These are phyloP conservation scores for Dendroctonus valens DNA, from an alignment of 1,140 invertebrate species.

Conservation along the genomic window DNA sequence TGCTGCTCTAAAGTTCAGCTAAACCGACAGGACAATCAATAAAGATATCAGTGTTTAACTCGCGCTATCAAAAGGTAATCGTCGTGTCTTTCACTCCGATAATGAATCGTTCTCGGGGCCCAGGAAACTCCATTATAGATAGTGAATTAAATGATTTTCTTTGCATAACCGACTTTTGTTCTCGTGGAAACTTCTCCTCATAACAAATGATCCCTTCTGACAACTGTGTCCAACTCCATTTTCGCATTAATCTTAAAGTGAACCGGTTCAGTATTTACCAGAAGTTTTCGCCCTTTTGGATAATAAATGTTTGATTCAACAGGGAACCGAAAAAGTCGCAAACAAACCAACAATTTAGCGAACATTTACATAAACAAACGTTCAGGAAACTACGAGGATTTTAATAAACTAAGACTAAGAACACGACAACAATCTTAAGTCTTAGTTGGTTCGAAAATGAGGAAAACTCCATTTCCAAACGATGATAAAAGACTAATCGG, in stretches of 20 bases:
- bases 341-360: neutral
- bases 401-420: no score
- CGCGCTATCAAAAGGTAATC: neutral
- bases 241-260: neutral
- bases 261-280: constrained; percentile 12
- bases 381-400: no score
- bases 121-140: constrained; percentile 15
- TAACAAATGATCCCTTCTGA: constrained; percentile 20
- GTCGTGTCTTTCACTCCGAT: constrained; percentile 1
- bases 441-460: no score
- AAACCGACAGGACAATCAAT: neutral
- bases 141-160: constrained; percentile 26
- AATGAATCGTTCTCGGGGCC: constrained; percentile 3
- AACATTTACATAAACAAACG: neutral
- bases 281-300: constrained; percentile 1
- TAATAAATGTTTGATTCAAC: neutral
- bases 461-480: neutral
- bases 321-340: neutral
- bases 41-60: neutral
- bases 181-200: constrained; percentile 10
- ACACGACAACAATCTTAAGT: no score
- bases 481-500: neutral
- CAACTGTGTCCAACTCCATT: constrained; percentile 18
- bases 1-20: neutral
- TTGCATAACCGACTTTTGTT: constrained; percentile 27